Conservation (phyloP, 2,888 invertebrate genomes). For the Icerya purchasi region DNA sequence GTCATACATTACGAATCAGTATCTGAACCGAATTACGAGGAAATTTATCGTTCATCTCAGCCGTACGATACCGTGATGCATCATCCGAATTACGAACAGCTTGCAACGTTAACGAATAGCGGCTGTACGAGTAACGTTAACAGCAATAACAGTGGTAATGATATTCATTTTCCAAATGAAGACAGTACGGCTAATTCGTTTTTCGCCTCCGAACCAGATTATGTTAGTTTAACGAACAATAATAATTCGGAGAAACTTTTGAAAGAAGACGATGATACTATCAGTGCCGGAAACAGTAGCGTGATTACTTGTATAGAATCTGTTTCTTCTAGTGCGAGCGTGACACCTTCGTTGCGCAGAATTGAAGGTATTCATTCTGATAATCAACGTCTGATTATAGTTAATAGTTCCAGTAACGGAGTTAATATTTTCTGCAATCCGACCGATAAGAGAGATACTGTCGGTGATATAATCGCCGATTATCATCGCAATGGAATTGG, state of each 20-base stretch:
- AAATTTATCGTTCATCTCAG: slow-evolving; percentile 7
- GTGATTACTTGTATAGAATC: too few relatives aligned
- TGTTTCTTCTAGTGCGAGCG: too few relatives aligned
- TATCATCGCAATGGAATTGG: too few relatives aligned
- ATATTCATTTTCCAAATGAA: too few relatives aligned
- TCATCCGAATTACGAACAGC: slow-evolving; percentile 57
- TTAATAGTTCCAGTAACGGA: background rate
- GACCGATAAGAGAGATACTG: too few relatives aligned
- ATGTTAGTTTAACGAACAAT: background rate
- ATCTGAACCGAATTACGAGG: slow-evolving; percentile 12
- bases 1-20: slow-evolving; percentile 8
- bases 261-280: too few relatives aligned
- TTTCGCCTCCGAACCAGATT: background rate
- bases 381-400: too few relatives aligned
- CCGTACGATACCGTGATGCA: slow-evolving; percentile 10
- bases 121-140: slow-evolving; percentile 27
- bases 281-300: too few relatives aligned
- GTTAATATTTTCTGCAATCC: background rate
- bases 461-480: too few relatives aligned
- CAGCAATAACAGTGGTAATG: slow-evolving; percentile 26
- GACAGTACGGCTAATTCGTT: too few relatives aligned
- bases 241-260: background rate
- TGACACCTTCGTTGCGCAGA: too few relatives aligned
- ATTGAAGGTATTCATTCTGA: too few relatives aligned
- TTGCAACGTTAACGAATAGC: slow-evolving; percentile 26